Conservation (phyloP, 2,113 vertebrate genomes). For the Pycnonotus jocosus region DNA sequence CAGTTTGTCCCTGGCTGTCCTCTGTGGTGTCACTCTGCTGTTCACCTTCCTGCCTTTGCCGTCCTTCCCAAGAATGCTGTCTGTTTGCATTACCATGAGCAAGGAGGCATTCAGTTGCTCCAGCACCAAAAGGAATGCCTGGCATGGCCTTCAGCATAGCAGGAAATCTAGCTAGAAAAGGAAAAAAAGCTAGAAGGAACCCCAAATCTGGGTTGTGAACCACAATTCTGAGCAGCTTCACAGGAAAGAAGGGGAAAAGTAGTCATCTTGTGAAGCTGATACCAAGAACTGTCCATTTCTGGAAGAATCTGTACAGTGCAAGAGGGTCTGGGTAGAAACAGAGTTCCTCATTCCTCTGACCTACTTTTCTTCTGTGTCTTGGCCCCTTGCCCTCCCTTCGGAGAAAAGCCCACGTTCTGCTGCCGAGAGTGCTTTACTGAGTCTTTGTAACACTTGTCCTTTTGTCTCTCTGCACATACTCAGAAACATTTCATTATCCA, state of each 20-base stretch:
- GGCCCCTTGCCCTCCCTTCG: neutral
- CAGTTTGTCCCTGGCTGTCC: neutral
- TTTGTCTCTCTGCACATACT: neutral
- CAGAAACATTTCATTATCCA: neutral
- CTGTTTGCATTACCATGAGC: neutral
- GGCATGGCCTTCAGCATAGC: neutral
- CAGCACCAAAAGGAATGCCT: neutral
- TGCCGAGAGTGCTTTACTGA: neutral
- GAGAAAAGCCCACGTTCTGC: neutral
- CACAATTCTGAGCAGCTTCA: neutral
- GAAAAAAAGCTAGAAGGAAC: neutral
- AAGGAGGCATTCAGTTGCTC: neutral
- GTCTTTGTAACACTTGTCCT: neutral
- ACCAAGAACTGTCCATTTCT: neutral
- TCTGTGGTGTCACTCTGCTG: neutral
- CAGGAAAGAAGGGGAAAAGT: neutral
- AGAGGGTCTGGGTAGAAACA: neutral
- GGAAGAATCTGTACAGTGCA: neutral
- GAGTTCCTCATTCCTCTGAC: neutral
- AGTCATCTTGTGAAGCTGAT: neutral
- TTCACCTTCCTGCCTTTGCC: neutral
- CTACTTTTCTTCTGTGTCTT: neutral
- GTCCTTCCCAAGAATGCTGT: neutral
- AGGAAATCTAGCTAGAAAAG: neutral
- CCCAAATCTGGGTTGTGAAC: neutral